Percentiles rank a stretch among this genome's conserved stretches.
These are phyloP conservation scores for Erebia aethiops DNA, from an alignment of 2,888 invertebrate species.

Conservation along the genomic window DNA sequence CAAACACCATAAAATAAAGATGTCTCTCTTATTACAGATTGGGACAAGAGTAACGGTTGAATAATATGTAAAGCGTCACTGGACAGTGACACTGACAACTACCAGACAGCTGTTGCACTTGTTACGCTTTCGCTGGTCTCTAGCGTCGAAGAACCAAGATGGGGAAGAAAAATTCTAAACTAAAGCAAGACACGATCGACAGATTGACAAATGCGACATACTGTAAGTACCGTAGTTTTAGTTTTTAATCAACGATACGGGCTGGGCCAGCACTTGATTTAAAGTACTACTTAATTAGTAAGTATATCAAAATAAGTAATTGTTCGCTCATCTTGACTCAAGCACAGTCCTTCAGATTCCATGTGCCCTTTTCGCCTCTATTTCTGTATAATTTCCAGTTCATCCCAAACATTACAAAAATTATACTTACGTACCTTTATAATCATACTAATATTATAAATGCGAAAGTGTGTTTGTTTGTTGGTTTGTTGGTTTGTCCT, in stretches of 20 bases:
- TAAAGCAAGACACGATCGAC: slow-evolving; percentile 97
- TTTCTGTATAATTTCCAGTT: too few relatives aligned
- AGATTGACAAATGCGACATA: slow-evolving; percentile 95
- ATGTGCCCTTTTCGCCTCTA: too few relatives aligned
- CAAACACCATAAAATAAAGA: too few relatives aligned
- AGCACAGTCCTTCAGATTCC: too few relatives aligned
- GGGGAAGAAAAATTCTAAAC: slow-evolving; percentile 98
- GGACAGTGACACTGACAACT: slow-evolving; percentile 48
- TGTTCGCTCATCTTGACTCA: too few relatives aligned
- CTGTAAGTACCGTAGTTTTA: slow-evolving; percentile 86
- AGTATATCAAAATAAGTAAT: too few relatives aligned
- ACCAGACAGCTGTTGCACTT: slow-evolving; percentile 45
- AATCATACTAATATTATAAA: too few relatives aligned
- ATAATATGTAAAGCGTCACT: slow-evolving; percentile 71
- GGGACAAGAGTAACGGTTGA: slow-evolving; percentile 48
- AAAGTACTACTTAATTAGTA: too few relatives aligned
- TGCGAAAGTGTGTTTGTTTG: too few relatives aligned
- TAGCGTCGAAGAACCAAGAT: slow-evolving; percentile 78
- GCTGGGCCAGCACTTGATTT: background rate
- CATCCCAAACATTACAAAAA: too few relatives aligned
- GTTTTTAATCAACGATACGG: background rate
- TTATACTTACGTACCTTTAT: too few relatives aligned
- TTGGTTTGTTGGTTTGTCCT: too few relatives aligned
- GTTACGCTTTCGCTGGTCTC: slow-evolving; percentile 46
- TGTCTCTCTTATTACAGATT: slow-evolving; percentile 56